Evolutionary conservation across 92 coral and sea anemone genomes (phyloP).

Genomic region (Epizoanthus illoricatus): DNA sequence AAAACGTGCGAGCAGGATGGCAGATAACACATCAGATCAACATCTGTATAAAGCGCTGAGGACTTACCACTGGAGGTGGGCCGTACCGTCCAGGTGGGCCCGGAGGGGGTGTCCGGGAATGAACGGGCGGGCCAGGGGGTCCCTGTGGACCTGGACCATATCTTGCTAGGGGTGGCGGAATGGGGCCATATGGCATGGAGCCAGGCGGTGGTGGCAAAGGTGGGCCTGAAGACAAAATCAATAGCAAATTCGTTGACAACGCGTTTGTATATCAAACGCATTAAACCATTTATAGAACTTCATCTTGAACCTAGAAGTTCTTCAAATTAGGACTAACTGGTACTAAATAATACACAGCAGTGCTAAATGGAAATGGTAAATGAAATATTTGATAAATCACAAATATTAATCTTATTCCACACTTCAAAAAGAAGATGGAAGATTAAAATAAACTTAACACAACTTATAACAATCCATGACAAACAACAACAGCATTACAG

Average conservation of each 20-base stretch:
- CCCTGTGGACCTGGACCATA: slow-evolving; percentile 18
- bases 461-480: too few species aligned
- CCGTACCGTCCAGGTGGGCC: slow-evolving; percentile 21
- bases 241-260: too few species aligned
- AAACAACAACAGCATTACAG: too few species aligned
- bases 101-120: slow-evolving; percentile 8
- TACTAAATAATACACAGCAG: not conserved
- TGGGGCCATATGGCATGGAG: slow-evolving; percentile 23
- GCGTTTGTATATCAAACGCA: too few species aligned
- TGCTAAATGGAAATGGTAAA: too few species aligned
- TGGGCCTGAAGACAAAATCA: not conserved
- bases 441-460: too few species aligned
- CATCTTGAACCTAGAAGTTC: not conserved
- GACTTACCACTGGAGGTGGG: slow-evolving; percentile 30
- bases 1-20: too few species aligned
- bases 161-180: slow-evolving; percentile 1
- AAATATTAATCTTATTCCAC: too few species aligned
- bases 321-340: not conserved
- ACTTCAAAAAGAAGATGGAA: too few species aligned
- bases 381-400: too few species aligned
- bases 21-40: too few species aligned
- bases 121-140: slow-evolving; percentile 1
- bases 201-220: slow-evolving; percentile 34
- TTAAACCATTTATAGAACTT: not conserved
- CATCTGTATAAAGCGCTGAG: too few species aligned